A percentile compares a stretch with the other conserved stretches of the same genome.
These are phyloP conservation scores for Arctocebus calabarensis DNA, from an alignment of 2,797 vertebrate genomes.

Conservation along the genomic window DNA sequence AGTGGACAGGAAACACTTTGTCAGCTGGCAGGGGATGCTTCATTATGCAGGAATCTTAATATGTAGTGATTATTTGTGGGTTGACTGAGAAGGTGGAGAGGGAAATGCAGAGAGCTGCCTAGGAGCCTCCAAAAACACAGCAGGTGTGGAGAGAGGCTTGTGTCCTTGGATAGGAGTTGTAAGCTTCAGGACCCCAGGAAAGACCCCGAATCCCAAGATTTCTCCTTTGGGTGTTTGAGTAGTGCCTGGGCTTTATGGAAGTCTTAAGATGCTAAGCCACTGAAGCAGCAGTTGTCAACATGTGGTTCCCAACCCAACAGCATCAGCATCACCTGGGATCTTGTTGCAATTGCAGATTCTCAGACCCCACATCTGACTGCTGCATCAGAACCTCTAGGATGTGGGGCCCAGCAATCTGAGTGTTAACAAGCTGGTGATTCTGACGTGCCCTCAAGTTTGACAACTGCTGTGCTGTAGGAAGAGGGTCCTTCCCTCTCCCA, in stretches of 20 bases:
- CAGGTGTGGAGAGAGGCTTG: not conserved
- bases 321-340: not conserved
- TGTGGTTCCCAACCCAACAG: not conserved
- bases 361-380: not conserved
- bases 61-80: not conserved
- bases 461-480: fast-evolving
- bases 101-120: not conserved
- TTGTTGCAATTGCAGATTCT: not conserved
- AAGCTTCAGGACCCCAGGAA: not conserved
- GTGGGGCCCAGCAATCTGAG: fast-evolving
- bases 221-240: fast-evolving
- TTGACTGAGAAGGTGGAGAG: too few relatives aligned
- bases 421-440: fast-evolving
- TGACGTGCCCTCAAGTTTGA: not conserved
- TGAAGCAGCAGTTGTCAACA: not conserved
- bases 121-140: not conserved
- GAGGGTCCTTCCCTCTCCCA: not conserved
- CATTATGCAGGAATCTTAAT: not conserved
- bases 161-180: fast-evolving
- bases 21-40: not conserved
- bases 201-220: not conserved
- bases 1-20: not conserved
- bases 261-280: not conserved
- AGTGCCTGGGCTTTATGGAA: not conserved
- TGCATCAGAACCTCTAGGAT: not conserved